Conservation (phyloP, 2,888 invertebrate species). For the Papilio elwesi region DNA sequence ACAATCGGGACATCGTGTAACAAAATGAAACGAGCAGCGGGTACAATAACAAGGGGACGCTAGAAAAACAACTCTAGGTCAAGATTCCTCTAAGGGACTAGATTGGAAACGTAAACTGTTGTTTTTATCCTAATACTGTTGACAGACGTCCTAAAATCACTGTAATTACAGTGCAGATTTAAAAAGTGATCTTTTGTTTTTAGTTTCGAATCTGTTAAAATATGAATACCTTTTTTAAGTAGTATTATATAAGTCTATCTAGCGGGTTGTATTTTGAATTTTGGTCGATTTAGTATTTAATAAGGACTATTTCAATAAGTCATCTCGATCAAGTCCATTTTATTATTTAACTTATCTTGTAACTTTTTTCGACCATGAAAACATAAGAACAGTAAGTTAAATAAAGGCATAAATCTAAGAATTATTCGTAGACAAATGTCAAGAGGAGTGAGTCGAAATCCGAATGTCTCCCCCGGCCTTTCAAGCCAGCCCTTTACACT, state of each 20-base stretch:
- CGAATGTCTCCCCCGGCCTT: conserved; percentile 1
- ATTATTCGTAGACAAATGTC: conserved; percentile 11
- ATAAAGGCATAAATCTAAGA: not conserved
- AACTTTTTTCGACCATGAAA: not conserved
- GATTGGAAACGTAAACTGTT: conserved; percentile 28
- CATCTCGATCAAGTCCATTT: not conserved
- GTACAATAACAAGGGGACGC: conserved; percentile 65
- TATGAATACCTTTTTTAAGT: no score
- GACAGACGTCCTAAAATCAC: not conserved
- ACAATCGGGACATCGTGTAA: conserved; percentile 60
- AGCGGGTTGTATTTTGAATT: not conserved
- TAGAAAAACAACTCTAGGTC: conserved; percentile 57
- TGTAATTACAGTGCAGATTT: not conserved
- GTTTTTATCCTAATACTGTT: conserved; percentile 19
- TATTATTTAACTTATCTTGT: no score
- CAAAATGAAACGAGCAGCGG: conserved; percentile 60
- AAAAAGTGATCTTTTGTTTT: not conserved
- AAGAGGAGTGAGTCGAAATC: conserved; percentile 10
- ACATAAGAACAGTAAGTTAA: not conserved
- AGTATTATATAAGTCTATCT: no score
- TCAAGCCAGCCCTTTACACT: not conserved
- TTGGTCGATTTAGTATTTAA: no score
- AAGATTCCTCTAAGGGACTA: conserved; percentile 33
- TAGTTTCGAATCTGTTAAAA: no score
- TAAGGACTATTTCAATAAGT: no score